A percentile compares a stretch with the other conserved stretches of the same genome.
Conservation (phyloP, 53 echinoderm and acorn worm species). For the Astropecten irregularis region DNA sequence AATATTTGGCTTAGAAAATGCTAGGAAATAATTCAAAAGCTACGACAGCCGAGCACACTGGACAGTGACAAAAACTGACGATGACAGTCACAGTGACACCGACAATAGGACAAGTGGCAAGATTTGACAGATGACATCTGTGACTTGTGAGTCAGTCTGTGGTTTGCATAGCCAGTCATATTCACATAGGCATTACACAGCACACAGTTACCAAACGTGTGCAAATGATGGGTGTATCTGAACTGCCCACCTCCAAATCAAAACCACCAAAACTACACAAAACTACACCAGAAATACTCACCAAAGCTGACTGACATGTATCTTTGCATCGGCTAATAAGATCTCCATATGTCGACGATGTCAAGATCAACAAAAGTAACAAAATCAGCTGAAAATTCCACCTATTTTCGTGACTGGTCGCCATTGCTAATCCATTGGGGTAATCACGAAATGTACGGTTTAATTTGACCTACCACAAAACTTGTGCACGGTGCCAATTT, state of each 20-base stretch:
- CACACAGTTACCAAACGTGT: no score
- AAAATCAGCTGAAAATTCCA: conserved; percentile 18
- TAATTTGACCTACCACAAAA: conserved; percentile 2
- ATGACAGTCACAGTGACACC: no score
- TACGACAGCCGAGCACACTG: no score
- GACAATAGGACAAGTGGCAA: no score
- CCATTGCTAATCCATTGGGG: conserved; percentile 31
- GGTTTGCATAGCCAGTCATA: no score
- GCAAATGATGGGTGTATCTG: no score
- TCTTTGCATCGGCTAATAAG: conserved; percentile 59
- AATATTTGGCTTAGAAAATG: no score
- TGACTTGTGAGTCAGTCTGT: no score
- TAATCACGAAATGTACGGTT: neutral
- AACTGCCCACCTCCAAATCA: neutral
- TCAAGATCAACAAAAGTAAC: conserved; percentile 45
- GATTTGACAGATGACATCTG: no score
- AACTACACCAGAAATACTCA: conserved; percentile 41
- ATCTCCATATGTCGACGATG: conserved; percentile 24
- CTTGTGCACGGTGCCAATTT: neutral
- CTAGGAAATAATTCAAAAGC: no score
- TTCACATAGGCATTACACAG: no score
- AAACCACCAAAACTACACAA: neutral
- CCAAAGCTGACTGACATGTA: conserved; percentile 60
- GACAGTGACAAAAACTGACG: no score
- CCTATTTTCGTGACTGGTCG: conserved; percentile 23